A percentile compares a stretch with the other conserved stretches of the same genome.
Conservation (phyloP, 2,113 vertebrate species). For the Podilymbus podiceps region DNA sequence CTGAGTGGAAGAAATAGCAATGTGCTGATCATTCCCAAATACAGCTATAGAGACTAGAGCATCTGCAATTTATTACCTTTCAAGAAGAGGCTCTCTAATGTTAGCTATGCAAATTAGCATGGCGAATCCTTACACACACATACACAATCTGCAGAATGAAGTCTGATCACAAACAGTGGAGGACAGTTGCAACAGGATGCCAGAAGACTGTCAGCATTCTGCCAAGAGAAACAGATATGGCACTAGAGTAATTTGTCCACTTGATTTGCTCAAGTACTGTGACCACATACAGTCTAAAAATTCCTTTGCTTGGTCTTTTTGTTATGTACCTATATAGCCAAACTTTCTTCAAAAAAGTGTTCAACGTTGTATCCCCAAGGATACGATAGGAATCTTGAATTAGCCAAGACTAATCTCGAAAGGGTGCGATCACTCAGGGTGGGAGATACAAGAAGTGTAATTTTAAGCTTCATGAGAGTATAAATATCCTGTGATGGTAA, state of each 20-base stretch:
- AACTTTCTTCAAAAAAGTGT: not conserved
- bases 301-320: not conserved
- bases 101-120: constrained; percentile 1
- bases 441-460: not conserved
- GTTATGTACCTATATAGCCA: not conserved
- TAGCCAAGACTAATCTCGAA: not conserved
- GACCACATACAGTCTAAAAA: constrained; percentile 30
- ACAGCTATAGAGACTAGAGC: not conserved
- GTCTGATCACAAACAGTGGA: not conserved
- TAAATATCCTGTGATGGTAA: not conserved
- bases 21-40: not conserved
- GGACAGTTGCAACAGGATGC: not conserved
- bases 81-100: not conserved
- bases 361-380: not conserved
- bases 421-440: not conserved
- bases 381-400: not conserved
- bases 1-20: not conserved
- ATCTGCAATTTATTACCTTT: constrained; percentile 4
- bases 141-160: not conserved
- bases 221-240: constrained; percentile 42
- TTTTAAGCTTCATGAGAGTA: not conserved
- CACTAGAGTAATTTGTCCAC: not conserved
- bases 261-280: constrained; percentile 16
- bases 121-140: not conserved
- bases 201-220: not conserved